Base-by-base conservation (phyloP, 2,797 vertebrate genomes). In the Buphagus erythrorhynchus region DNA sequence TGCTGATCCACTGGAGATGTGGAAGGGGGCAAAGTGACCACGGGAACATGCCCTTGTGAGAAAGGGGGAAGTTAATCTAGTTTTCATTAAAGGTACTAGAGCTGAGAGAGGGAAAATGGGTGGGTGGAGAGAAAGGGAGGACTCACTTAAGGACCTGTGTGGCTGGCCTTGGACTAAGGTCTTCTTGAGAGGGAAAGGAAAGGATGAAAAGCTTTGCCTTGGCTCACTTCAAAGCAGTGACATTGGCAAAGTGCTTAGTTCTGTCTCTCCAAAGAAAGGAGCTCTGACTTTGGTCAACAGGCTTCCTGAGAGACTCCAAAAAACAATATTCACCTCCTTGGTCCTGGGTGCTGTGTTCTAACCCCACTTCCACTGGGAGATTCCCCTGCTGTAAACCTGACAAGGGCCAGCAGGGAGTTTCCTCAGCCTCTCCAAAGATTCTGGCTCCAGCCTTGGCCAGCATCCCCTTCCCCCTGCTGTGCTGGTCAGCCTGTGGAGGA, bases 381-480 rank as follows among this genome's bases (percentile, higher is more conserved):
- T 35, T 48, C 8, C 48, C 10, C 6, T 7, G 17, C 69, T 40
- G 3, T 40, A 33, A 63, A 52, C 21, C 48, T 51, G 46, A 36
- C 10, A 16, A 36, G 35, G 45, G 28, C 31, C 63, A 55, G 15
- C 38, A 31, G 0, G 0, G 22, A 55, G 11, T 63, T 93, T 82
- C 38, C 59, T 87, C 26, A 13, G 28, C n/a, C 11, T 42, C 59
- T 69, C 48, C 1, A 18, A 7, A 3, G 9, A 22, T 66, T 21
- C 22, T 69, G 73, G 35, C n/a, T 62, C 36, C 46, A 49, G 46
- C 38, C 67, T 48, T 38, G 62, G 54, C 61, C 45, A 61, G 45
- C 38, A 31, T 20, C 42, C 0, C 0, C 33, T 57, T 58, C 8
- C 10, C 25, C 6, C 0, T 6, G 2, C 29, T 20, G 1, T 46